phyloP scores from a whole-genome alignment of 2,888 invertebrate species.

The Cecidostiba fungosa region DNA sequence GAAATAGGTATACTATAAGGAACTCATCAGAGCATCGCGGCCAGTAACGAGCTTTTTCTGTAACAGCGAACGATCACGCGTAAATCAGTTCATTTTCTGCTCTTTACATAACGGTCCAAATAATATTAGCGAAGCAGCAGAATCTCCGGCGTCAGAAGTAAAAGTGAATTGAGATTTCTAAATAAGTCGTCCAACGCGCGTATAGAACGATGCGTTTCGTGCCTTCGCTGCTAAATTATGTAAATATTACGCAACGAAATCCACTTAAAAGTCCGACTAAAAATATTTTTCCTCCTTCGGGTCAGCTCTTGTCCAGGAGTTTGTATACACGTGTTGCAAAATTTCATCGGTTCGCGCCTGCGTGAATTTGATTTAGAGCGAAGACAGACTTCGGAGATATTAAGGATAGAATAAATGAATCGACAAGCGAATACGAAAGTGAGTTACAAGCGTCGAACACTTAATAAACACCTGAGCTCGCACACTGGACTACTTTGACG shows the following conservation, averaged over 20 bases:
- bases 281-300: conserved; percentile 11
- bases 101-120: conserved; percentile 20
- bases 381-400: background rate
- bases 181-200: conserved; percentile 27
- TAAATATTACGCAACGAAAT: conserved; percentile 42
- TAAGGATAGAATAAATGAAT: conserved; percentile 7
- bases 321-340: conserved; percentile 2
- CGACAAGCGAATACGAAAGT: conserved; percentile 25
- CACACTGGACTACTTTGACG: conserved; percentile 27
- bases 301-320: background rate
- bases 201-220: conserved; percentile 33
- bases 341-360: background rate
- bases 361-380: background rate
- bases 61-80: background rate
- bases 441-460: conserved; percentile 3
- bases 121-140: conserved; percentile 4
- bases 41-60: background rate
- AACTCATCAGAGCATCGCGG: background rate
- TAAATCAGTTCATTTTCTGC: background rate
- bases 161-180: conserved; percentile 29
- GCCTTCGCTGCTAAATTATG: conserved; percentile 12
- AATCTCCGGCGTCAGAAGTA: conserved; percentile 1
- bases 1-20: background rate
- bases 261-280: background rate
- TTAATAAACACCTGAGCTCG: conserved; percentile 48